Evolutionary conservation across 2,113 vertebrate genomes (phyloP).

Genomic region (Psittacula cyanocephala): DNA sequence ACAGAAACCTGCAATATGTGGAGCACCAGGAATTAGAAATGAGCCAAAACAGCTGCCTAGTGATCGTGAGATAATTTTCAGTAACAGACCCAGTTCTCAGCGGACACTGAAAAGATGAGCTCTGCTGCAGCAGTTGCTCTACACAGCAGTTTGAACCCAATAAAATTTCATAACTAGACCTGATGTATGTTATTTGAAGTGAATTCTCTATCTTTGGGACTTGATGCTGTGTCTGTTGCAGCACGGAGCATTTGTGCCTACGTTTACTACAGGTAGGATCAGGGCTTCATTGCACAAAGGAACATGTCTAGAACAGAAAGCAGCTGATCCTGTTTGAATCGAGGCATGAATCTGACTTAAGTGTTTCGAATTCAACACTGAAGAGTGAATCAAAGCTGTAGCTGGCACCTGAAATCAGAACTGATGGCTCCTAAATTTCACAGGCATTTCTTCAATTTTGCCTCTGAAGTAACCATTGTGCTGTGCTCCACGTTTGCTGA

Average conservation of each 20-base stretch:
- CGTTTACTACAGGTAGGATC: background rate
- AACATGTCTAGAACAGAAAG: background rate
- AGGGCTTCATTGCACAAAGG: background rate
- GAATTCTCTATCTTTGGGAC: background rate
- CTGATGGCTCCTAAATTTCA: background rate
- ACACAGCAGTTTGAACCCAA: background rate
- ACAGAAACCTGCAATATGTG: slow-evolving; percentile 38
- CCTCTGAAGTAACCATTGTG: rapidly evolving
- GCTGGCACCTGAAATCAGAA: background rate
- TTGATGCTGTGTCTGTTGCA: background rate
- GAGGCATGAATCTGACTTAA: background rate
- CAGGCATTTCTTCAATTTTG: rapidly evolving
- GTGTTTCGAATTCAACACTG: background rate
- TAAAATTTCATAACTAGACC: background rate
- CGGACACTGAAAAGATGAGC: rapidly evolving
- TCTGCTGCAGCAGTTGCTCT: background rate
- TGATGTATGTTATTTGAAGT: background rate
- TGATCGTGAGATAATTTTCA: background rate
- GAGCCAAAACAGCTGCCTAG: background rate
- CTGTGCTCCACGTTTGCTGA: background rate
- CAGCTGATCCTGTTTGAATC: background rate
- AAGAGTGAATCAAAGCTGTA: too few relatives aligned
- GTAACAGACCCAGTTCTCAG: background rate
- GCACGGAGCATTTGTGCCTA: background rate
- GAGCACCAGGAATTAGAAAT: background rate